Conservation (phyloP, 2,113 vertebrate species). For the Oreochromis niloticus region DNA sequence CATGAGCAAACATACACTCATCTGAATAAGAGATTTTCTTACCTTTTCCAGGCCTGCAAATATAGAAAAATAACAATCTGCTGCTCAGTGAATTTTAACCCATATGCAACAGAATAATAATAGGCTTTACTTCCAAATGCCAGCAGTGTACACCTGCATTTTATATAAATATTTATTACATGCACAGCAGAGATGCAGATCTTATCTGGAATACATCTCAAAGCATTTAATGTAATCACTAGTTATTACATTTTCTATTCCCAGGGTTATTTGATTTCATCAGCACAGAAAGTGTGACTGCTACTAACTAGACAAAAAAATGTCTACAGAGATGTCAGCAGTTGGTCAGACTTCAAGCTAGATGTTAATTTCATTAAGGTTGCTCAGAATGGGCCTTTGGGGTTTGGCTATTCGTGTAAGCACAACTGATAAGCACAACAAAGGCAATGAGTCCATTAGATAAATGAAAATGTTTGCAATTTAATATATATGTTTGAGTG, state of each 20-base stretch:
- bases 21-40: background rate
- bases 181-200: background rate
- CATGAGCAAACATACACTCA: background rate
- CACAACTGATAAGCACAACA: background rate
- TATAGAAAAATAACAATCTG: background rate
- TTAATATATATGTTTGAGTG: background rate
- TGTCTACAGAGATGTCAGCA: background rate
- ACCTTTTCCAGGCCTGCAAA: background rate
- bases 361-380: background rate
- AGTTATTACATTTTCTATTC: background rate
- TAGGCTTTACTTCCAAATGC: background rate
- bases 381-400: background rate
- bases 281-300: background rate
- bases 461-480: background rate
- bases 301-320: background rate
- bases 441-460: background rate
- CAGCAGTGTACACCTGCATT: background rate
- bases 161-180: background rate
- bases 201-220: background rate
- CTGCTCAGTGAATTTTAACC: background rate
- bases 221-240: background rate
- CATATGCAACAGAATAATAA: background rate
- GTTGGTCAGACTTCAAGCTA: background rate
- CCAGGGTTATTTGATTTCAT: background rate
- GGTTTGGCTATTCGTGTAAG: background rate